Evolutionary conservation across 2,797 vertebrate species (phyloP).

Genomic region (Myioborus melanocephalus): DNA sequence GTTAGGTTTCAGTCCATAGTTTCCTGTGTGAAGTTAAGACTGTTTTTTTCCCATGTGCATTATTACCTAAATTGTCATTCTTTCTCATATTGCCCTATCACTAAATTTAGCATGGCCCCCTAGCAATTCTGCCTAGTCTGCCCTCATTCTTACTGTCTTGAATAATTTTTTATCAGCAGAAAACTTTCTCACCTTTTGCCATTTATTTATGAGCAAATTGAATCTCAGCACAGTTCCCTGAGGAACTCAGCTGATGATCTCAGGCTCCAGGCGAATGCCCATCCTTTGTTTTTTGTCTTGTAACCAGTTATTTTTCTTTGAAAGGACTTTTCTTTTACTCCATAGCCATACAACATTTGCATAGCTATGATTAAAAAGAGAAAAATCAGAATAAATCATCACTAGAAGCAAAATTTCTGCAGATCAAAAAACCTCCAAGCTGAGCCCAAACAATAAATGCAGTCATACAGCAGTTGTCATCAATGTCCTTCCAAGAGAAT

Average conservation of each 20-base stretch:
- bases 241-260: background rate
- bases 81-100: background rate
- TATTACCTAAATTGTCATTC: background rate
- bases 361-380: background rate
- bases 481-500: background rate
- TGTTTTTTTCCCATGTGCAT: background rate
- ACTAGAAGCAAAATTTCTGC: background rate
- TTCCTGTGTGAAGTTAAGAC: background rate
- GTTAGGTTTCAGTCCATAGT: background rate
- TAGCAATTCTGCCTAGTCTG: background rate
- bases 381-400: background rate
- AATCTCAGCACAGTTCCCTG: background rate
- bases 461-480: background rate
- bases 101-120: background rate
- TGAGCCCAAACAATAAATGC: background rate
- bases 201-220: background rate
- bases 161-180: background rate
- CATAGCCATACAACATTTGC: background rate
- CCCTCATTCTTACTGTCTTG: background rate
- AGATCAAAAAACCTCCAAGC: background rate
- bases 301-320: background rate
- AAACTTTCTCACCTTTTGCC: background rate
- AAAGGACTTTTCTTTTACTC: background rate
- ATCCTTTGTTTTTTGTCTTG: background rate
- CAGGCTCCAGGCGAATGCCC: background rate